phyloP scores from a whole-genome alignment of 2,113 vertebrate species.

The Choloepus hoffmanni region DNA sequence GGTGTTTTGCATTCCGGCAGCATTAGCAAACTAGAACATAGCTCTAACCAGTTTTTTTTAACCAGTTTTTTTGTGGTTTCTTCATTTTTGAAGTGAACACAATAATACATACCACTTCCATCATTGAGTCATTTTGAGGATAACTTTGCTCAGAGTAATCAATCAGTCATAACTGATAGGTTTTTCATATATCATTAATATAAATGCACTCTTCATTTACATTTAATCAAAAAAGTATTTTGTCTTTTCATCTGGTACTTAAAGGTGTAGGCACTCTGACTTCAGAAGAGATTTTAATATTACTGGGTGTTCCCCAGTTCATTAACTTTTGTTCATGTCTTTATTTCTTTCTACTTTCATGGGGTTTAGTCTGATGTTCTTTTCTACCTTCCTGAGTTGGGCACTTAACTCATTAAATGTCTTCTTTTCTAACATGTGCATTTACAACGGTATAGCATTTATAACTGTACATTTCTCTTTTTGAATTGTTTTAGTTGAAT shows the following conservation, averaged over 20 bases:
- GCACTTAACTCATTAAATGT: background rate
- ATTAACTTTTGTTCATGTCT: background rate
- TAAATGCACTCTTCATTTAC: background rate
- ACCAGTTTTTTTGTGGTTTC: background rate
- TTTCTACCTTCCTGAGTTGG: background rate
- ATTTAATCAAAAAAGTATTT: conserved; percentile 12
- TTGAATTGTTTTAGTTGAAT: background rate
- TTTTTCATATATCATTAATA: background rate
- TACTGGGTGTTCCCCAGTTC: background rate
- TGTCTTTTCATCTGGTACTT: conserved; percentile 1
- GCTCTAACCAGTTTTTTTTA: no score
- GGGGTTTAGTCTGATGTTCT: background rate
- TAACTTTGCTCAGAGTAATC: background rate
- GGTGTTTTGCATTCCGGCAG: no score
- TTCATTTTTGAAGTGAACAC: background rate
- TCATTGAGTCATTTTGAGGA: background rate
- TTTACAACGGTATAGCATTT: background rate
- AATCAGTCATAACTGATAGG: background rate
- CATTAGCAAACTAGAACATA: no score
- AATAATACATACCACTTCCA: background rate
- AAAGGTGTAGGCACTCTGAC: background rate
- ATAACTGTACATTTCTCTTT: background rate
- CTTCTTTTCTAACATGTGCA: background rate
- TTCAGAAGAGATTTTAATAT: background rate
- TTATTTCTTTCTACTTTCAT: conserved; percentile 15